Evolutionary conservation across 1,140 invertebrate species (phyloP), one percentile per base, ranked within the genome.

Genomic region (Sipha flava): DNA sequence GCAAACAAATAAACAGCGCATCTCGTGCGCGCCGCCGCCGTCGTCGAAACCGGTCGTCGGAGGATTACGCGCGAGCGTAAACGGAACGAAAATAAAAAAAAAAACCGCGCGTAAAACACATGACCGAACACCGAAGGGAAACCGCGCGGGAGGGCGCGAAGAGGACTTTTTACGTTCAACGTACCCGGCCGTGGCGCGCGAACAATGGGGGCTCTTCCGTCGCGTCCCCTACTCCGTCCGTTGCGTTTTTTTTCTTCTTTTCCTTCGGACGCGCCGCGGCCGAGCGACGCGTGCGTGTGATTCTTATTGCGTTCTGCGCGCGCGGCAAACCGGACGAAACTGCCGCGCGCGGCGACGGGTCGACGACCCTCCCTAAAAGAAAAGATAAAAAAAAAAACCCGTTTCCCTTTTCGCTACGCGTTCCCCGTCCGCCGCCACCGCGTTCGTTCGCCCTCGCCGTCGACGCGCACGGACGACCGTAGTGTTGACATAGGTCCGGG

Each of bases 321-420:
- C 21, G 10, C 43, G 43, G 4, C 23, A n/a, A n/a, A n/a, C n/a
- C n/a, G n/a, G n/a, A n/a, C n/a, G n/a, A n/a, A n/a, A n/a, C n/a
- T n/a, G n/a, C n/a, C n/a, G 5, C 3, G 23, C 18, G 23, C 54
- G 54, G 23, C 47, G 26, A 21, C 45, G 47, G 47, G 72, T 75
- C 80, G 81, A 45, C 70, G 52, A 81, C 40, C 54, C 64, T 59
- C 49, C 40, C 47, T 31, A 80, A 64, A 72, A 29, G 18, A n/a
- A 72, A 49, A 45, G 14, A 70, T 21, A 68, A 40, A 23, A 45
- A 62, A 59, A 64, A 79, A 59, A 81, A 64, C 59, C 82, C 59
- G 81, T 77, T 66, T 64, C 66, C 52, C 72, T 75, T 57, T 75
- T 75, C 34, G 66, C 45, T 31, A 18, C 31, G 59, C 29, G 26